These are phyloP conservation scores for Coenonympha glycerion DNA, from an alignment of 2,888 invertebrate species.

Conservation along the genomic window DNA sequence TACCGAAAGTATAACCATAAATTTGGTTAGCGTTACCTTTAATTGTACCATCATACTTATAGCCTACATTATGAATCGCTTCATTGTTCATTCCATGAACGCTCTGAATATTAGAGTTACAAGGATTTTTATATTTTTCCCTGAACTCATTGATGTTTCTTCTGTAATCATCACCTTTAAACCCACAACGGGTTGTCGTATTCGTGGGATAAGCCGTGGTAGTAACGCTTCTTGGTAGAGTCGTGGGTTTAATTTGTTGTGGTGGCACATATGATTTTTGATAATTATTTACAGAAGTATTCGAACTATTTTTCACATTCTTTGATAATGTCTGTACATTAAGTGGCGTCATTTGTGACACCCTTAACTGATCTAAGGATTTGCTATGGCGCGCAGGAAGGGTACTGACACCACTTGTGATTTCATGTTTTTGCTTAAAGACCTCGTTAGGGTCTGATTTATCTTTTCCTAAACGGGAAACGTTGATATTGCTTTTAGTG, in stretches of 20 bases:
- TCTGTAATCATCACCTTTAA: slow-evolving; percentile 74
- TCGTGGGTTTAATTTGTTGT: slow-evolving; percentile 66
- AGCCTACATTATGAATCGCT: slow-evolving; percentile 65
- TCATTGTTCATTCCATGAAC: slow-evolving; percentile 59
- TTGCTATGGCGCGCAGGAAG: slow-evolving; percentile 86
- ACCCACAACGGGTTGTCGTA: slow-evolving; percentile 58
- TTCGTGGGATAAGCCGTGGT: slow-evolving; percentile 65
- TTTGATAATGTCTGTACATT: slow-evolving; percentile 54
- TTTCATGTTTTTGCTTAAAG: slow-evolving; percentile 58
- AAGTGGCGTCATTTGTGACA: slow-evolving; percentile 63
- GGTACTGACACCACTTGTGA: slow-evolving; percentile 69
- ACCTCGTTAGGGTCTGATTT: slow-evolving; percentile 50
- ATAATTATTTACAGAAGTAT: slow-evolving; percentile 66
- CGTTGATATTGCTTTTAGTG: slow-evolving; percentile 46
- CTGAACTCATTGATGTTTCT: slow-evolving; percentile 78
- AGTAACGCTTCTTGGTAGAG: slow-evolving; percentile 68
- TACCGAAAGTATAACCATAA: slow-evolving; percentile 73
- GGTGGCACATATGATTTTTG: slow-evolving; percentile 61
- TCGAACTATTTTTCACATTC: slow-evolving; percentile 56
- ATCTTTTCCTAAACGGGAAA: slow-evolving; percentile 49
- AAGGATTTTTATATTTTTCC: slow-evolving; percentile 78
- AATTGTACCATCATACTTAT: slow-evolving; percentile 62
- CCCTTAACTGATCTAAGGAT: slow-evolving; percentile 85
- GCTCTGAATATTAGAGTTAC: slow-evolving; percentile 51
- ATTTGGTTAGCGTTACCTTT: slow-evolving; percentile 66